phyloP scores from a whole-genome alignment of 2,888 invertebrate species.

The Amiota mariae region DNA sequence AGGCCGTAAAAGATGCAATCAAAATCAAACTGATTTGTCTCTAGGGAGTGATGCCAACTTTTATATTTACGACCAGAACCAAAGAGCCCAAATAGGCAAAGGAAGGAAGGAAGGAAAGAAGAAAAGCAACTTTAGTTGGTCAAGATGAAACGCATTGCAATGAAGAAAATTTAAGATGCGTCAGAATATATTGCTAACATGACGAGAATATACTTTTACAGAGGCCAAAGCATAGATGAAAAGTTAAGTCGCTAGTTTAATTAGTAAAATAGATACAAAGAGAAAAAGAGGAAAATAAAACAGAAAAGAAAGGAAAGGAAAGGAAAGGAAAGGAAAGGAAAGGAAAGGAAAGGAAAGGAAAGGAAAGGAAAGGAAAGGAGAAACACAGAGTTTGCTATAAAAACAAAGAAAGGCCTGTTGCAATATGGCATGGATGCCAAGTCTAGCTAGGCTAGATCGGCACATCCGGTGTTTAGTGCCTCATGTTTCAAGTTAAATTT shows the following conservation, averaged over 20 bases:
- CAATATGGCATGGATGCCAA: constrained; percentile 31
- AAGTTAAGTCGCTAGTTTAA: constrained; percentile 54
- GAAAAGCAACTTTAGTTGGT: background rate
- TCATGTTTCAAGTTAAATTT: constrained; percentile 47
- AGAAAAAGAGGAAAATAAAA: background rate
- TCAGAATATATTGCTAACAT: constrained; percentile 1
- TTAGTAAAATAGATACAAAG: constrained; percentile 51
- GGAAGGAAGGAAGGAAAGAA: background rate
- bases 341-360: background rate
- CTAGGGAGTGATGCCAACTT: constrained; percentile 63
- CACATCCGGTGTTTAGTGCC: background rate
- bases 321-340: no score
- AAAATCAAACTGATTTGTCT: constrained; percentile 67
- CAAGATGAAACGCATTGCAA: background rate
- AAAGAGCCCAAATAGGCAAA: constrained; percentile 15
- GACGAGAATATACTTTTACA: no score
- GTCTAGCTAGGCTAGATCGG: background rate
- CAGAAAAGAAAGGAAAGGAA: background rate
- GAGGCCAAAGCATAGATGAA: no score
- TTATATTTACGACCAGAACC: constrained; percentile 56
- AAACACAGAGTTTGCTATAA: no score
- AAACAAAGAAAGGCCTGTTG: constrained; percentile 4
- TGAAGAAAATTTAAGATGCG: constrained; percentile 46
- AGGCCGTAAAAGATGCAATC: constrained; percentile 65
- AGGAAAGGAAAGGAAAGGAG: no score